Conservation (phyloP, 2,797 vertebrate species). For the Enteromius treurensis region DNA sequence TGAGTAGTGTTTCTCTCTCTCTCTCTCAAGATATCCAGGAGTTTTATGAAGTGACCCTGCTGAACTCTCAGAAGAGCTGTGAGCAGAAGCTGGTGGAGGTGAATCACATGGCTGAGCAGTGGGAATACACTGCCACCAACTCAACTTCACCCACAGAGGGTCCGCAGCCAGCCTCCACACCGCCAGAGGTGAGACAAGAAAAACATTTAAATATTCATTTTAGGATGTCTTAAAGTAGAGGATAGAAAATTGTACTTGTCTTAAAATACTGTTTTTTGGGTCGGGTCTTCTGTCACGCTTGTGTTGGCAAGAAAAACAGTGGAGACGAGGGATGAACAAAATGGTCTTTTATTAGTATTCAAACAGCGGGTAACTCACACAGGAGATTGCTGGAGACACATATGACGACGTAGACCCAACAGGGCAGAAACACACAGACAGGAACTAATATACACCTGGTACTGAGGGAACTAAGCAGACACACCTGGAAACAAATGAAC, state of each 20-base stretch:
- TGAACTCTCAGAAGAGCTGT: slow-evolving; percentile 90
- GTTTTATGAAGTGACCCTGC: slow-evolving; percentile 93
- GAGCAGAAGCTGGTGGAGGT: slow-evolving; percentile 91
- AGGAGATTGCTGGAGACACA: too few relatives aligned
- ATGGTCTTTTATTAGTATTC: too few relatives aligned
- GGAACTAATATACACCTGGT: too few relatives aligned
- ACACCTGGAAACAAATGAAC: too few relatives aligned
- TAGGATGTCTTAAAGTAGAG: neutral
- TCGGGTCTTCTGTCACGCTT: too few relatives aligned
- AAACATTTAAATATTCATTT: neutral
- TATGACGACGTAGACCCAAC: too few relatives aligned
- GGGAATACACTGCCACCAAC: slow-evolving; percentile 81
- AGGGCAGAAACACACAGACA: too few relatives aligned
- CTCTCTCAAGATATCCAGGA: slow-evolving; percentile 89
- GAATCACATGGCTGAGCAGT: slow-evolving; percentile 88
- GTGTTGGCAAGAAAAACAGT: too few relatives aligned
- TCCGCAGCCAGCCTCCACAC: slow-evolving; percentile 66
- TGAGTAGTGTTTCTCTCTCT: neutral
- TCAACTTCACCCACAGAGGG: slow-evolving; percentile 58
- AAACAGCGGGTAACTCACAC: too few relatives aligned
- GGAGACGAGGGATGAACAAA: too few relatives aligned
- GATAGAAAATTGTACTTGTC: neutral
- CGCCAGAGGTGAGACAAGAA: slow-evolving; percentile 79
- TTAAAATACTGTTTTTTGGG: too few relatives aligned
- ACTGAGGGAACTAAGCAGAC: too few relatives aligned